Evolutionary conservation across 2,888 invertebrate genomes (phyloP).

Genomic region (Cheilosia urbana): DNA sequence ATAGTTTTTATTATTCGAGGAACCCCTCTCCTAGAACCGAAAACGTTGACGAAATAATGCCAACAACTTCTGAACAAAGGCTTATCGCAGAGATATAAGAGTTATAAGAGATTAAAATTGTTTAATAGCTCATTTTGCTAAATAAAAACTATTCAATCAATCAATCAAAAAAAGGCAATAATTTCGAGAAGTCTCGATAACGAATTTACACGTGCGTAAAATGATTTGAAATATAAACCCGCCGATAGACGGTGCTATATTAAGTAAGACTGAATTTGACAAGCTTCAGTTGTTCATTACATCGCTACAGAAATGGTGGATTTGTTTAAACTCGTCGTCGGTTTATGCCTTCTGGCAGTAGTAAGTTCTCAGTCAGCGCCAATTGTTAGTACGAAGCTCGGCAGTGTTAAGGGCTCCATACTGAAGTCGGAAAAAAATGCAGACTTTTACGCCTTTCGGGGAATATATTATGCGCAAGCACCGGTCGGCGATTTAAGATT

Average conservation of each 20-base stretch:
- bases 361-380: conserved; percentile 40
- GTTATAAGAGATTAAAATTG: too few relatives aligned
- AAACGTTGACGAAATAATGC: too few relatives aligned
- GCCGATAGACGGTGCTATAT: neutral
- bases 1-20: too few relatives aligned
- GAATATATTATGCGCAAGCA: conserved; percentile 84
- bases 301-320: conserved; percentile 20
- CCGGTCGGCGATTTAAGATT: conserved; percentile 83
- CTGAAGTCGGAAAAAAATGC: conserved; percentile 82
- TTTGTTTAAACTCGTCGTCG: neutral
- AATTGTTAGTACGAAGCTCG: conserved; percentile 79
- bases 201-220: neutral
- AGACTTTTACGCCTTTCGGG: conserved; percentile 84
- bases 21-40: too few relatives aligned
- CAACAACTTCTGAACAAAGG: too few relatives aligned
- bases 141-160: too few relatives aligned
- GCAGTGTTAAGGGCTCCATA: conserved; percentile 82
- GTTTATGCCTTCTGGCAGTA: conserved; percentile 21
- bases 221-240: conserved; percentile 18
- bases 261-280: neutral
- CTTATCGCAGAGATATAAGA: too few relatives aligned
- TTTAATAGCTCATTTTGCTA: too few relatives aligned
- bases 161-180: too few relatives aligned
- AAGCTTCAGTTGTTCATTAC: neutral
- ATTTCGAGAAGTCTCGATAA: neutral